Base-by-base conservation (phyloP, 1,140 invertebrate species). In the Teleogryllus occipitalis region DNA sequence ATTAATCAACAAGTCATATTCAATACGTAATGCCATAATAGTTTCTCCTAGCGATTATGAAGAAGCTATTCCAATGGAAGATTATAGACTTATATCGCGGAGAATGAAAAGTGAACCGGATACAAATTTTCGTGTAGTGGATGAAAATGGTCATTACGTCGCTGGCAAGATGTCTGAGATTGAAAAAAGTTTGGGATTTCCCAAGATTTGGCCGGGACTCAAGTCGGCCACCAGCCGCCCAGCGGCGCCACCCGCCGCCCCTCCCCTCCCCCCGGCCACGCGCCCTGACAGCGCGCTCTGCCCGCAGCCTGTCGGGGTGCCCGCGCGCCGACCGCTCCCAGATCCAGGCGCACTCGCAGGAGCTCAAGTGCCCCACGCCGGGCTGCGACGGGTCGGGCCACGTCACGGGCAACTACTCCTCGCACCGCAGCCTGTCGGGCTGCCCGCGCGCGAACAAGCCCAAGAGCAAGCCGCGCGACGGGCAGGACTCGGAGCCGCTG, bases 391-490 rank as follows among this genome's bases (percentile, higher is more conserved):
- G 95, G 75, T 94, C 93, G 6, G 95, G 95, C 80, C 95, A 96
- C 86, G 90, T 95, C 47, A 95, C 94, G 21, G 94, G 94, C 81
- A 95, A 95, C 88, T 96, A 95, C 86, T 92, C 93, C 47, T 94
- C 94, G 73, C 94, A 96, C 86, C 89, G 94, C 83, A 96, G 93
- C 85, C 87, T 96, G 74, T 95, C 94, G 8, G 94, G 94, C 10
- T 96, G 94, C 88, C 94, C 94, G 78, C 88, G 94, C 82, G 95
- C 95, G 82, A 96, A 96, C 86, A 97, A 96, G 83, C 95, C 95
- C 10, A 96, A 96, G 86, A 96, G 94, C 86, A 96, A 96, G 89
- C 94, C 95, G 0, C 87, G 95, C 72, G 95, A 97, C 85, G 95
- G 95, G 74, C 94, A 96, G 83, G 95, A 97, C 84, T 95, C 94